Evolutionary conservation across 64 coral and sea anemone species (phyloP).

Genomic region (Pachyseris speciosa): DNA sequence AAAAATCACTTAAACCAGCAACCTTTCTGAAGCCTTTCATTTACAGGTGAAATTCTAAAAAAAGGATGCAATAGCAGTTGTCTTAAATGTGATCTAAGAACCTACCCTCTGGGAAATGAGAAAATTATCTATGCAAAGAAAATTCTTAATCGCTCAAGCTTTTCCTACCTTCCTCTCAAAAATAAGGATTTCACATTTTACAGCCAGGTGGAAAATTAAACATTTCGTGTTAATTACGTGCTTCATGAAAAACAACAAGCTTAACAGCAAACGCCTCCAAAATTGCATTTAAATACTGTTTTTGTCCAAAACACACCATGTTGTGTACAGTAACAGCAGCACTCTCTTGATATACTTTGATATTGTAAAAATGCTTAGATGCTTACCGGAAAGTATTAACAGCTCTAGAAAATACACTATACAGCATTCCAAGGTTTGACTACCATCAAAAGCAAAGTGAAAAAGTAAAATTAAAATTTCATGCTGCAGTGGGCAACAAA

Average conservation of each 20-base stretch:
- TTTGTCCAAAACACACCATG: not conserved
- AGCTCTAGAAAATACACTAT: too few species aligned
- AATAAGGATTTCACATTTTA: not conserved
- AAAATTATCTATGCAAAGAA: not conserved
- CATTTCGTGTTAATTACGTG: not conserved
- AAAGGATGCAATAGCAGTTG: not conserved
- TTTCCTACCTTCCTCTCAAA: not conserved
- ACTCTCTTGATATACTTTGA: not conserved
- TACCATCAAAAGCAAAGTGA: not conserved
- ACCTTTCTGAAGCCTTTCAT: not conserved
- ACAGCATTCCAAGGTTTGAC: too few species aligned
- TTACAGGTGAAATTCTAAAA: too few species aligned
- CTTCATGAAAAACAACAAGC: not conserved
- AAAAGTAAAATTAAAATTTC: not conserved
- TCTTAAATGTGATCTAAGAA: too few species aligned
- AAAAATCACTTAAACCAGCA: constrained; percentile 6
- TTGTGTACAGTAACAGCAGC: not conserved
- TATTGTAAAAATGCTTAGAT: too few species aligned
- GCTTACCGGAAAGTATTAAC: too few species aligned
- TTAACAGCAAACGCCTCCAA: not conserved
- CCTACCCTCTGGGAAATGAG: not conserved
- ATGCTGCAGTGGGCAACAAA: not conserved
- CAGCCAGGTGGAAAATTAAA: not conserved
- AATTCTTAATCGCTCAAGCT: not conserved
- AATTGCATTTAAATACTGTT: not conserved